Base-by-base conservation (phyloP, 2,888 invertebrate species). In the Melinopterus prodromus region DNA sequence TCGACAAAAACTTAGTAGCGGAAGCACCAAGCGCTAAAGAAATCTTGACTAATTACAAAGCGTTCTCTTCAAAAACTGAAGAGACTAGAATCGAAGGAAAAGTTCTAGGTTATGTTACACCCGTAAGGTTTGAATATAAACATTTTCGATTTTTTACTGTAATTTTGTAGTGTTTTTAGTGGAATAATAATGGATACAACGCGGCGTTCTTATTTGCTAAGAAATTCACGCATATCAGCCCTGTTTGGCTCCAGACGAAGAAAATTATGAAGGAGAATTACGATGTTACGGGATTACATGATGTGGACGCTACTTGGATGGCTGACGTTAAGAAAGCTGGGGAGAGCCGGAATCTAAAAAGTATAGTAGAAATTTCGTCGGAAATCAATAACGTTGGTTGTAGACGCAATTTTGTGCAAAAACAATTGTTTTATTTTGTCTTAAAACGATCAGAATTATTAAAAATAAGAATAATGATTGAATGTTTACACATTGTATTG, bases 121-220 rank as follows among this genome's bases (percentile, higher is more conserved):
- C 98, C 80, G 98, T 96, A 90, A 90, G 91, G 90, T 80, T 35
- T 71, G 14, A 70, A n/a, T 38, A 38, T 76, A 16, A 70, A 75
- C 69, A 71, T 26, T 26, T 26, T 26, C 26, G 26, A 26, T 69
- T 75, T 53, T 72, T 72, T n/a, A 70, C 12, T 26, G 72, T 75
- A 77, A 71, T 16, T 38, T 69, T 12, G 53, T 53, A 71, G 70
- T 69, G 79, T 70, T 91, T 91, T 82, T 87, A 98, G 98, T 99
- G 99, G 99, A 98, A 99, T 87, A 94, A 92, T 83, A 96, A 96
- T 90, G 99, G 99, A 0, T 97, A 98, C 89, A 96, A 98, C 89
- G 92, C 98, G 76, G 97, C 98, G 0, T 98, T 98, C 90, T 93
- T 91, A 79, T 98, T 98, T 91, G 95, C 93, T 9, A 92, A 94